phyloP scores from a whole-genome alignment of 2,113 vertebrate species.

The Callithrix jacchus region DNA sequence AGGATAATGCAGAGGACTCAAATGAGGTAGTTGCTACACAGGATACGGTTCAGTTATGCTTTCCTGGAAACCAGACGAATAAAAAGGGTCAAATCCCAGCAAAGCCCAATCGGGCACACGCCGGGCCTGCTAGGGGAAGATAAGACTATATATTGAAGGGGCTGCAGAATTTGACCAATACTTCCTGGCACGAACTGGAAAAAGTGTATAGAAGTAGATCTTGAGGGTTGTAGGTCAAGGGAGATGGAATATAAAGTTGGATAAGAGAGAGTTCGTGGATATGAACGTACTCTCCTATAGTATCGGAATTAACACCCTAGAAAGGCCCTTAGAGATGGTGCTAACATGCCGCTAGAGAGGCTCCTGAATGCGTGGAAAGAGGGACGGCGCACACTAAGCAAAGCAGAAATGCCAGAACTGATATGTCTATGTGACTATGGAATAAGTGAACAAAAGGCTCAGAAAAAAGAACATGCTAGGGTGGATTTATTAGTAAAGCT shows the following conservation, averaged over 20 bases:
- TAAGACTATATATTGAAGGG: neutral
- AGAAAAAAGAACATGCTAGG: neutral
- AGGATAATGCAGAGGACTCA: neutral
- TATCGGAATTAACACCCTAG: neutral
- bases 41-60: neutral
- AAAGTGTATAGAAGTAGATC: neutral
- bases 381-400: neutral
- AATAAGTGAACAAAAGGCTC: neutral
- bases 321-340: neutral
- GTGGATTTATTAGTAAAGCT: neutral
- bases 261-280: neutral
- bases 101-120: neutral
- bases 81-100: neutral
- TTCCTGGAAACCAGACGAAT: neutral
- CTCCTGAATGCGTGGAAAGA: neutral
- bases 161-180: neutral
- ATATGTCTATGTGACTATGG: neutral
- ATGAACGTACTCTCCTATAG: neutral
- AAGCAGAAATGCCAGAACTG: neutral
- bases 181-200: neutral
- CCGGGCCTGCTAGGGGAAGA: neutral
- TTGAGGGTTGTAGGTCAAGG: neutral
- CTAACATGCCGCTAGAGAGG: neutral
- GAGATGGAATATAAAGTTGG: neutral
- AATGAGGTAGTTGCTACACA: neutral